A percentile compares a stretch with the other conserved stretches of the same genome.
Evolutionary conservation across 2,797 vertebrate genomes (phyloP).

Genomic region (Peromyscus eremicus): DNA sequence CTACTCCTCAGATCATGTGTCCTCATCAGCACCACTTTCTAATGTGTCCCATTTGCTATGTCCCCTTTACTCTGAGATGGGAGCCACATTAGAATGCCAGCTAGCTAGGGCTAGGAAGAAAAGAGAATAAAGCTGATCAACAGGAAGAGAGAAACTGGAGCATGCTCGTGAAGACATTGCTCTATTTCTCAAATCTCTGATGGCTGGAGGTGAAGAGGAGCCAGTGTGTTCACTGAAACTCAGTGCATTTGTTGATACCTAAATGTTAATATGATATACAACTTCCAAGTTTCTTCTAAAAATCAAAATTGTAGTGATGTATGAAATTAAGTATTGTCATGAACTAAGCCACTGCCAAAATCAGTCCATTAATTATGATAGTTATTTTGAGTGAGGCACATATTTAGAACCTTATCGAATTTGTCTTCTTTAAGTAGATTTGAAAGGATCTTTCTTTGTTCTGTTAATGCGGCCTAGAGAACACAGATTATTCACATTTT

Average conservation of each 20-base stretch:
- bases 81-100: too few relatives aligned
- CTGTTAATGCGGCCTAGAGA: neutral
- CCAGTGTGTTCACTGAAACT: neutral
- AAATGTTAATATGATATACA: neutral
- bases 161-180: neutral
- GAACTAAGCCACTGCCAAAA: constrained; percentile 24
- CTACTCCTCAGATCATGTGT: neutral
- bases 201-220: neutral
- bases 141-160: neutral
- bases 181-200: constrained; percentile 9
- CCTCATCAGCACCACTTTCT: neutral
- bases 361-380: neutral
- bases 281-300: neutral
- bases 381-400: neutral
- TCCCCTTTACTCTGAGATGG: neutral
- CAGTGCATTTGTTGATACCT: neutral
- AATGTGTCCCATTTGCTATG: neutral
- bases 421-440: neutral
- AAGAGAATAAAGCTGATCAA: neutral
- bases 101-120: neutral
- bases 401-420: constrained; percentile 20
- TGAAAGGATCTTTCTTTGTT: neutral
- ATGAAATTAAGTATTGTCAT: constrained; percentile 62
- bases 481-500: neutral
- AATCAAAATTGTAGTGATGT: constrained; percentile 37